phyloP scores from a whole-genome alignment of 2,888 invertebrate species.

The Aethes cnicana region DNA sequence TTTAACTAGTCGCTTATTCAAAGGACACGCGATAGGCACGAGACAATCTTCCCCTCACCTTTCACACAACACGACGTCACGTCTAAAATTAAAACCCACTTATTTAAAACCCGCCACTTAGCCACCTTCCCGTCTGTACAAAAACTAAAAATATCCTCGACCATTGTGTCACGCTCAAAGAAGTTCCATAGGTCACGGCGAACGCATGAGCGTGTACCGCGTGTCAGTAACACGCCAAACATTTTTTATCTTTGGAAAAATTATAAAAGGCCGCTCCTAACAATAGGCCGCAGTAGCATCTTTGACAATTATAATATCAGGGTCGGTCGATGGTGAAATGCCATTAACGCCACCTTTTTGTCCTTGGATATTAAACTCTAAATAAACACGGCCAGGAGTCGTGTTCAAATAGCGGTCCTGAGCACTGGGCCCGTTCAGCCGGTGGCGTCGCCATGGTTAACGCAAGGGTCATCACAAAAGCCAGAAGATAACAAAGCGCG shows the following conservation, averaged over 20 bases:
- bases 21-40: conserved; percentile 74
- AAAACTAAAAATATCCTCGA: conserved; percentile 79
- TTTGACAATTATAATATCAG: conserved; percentile 82
- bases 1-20: conserved; percentile 53
- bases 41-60: conserved; percentile 76
- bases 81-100: conserved; percentile 80
- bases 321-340: conserved; percentile 47
- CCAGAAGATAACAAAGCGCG: conserved; percentile 79
- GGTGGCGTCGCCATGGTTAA: conserved; percentile 59
- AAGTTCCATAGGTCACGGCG: conserved; percentile 80
- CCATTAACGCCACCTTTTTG: conserved; percentile 49
- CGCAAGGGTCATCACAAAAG: conserved; percentile 82
- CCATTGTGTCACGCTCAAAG: conserved; percentile 79
- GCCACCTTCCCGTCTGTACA: conserved; percentile 76
- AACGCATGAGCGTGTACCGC: conserved; percentile 71
- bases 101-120: conserved; percentile 80
- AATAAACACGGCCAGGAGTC: conserved; percentile 46
- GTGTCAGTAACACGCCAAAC: conserved; percentile 81
- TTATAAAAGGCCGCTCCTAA: conserved; percentile 76
- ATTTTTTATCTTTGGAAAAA: conserved; percentile 80
- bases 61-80: conserved; percentile 66
- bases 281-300: conserved; percentile 80
- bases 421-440: conserved; percentile 51
- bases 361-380: conserved; percentile 57
- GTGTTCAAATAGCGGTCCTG: conserved; percentile 49